phyloP scores from a whole-genome alignment of 2,113 vertebrate species.

The Antennarius striatus region DNA sequence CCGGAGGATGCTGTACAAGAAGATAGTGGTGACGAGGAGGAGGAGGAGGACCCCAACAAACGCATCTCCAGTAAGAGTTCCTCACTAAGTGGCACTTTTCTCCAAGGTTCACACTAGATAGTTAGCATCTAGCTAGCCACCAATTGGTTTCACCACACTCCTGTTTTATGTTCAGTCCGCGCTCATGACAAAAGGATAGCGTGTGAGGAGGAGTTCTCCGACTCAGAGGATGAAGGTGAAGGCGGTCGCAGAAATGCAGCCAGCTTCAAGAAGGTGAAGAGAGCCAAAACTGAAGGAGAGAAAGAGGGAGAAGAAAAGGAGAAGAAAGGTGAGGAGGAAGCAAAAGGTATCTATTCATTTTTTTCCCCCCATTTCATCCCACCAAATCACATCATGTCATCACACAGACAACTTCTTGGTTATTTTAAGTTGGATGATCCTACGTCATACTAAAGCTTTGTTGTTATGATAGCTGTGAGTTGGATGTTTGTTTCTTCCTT shows the following conservation, averaged over 20 bases:
- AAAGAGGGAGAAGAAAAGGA: conserved; percentile 94
- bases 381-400: background rate
- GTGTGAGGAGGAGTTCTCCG: conserved; percentile 97
- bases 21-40: conserved; percentile 95
- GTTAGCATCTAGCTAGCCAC: background rate
- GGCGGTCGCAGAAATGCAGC: conserved; percentile 89
- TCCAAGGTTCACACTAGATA: background rate
- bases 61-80: conserved; percentile 89
- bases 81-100: background rate
- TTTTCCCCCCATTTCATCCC: conserved; percentile 10
- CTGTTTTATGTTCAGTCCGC: conserved; percentile 79
- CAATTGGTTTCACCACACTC: background rate
- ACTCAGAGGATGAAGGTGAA: conserved; percentile 94
- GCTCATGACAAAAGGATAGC: conserved; percentile 97
- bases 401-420: background rate
- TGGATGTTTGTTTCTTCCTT: background rate
- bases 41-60: conserved; percentile 95
- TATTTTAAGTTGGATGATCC: background rate
- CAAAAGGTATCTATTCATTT: conserved; percentile 68
- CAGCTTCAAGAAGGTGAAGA: conserved; percentile 94
- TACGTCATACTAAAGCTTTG: background rate
- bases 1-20: conserved; percentile 96
- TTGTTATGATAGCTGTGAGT: background rate
- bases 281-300: conserved; percentile 93
- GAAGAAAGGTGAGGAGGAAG: conserved; percentile 87